A percentile compares a stretch with the other conserved stretches of the same genome.
Conservation (phyloP, 2,113 vertebrate species). For the Telmatochromis bifrenatus region DNA sequence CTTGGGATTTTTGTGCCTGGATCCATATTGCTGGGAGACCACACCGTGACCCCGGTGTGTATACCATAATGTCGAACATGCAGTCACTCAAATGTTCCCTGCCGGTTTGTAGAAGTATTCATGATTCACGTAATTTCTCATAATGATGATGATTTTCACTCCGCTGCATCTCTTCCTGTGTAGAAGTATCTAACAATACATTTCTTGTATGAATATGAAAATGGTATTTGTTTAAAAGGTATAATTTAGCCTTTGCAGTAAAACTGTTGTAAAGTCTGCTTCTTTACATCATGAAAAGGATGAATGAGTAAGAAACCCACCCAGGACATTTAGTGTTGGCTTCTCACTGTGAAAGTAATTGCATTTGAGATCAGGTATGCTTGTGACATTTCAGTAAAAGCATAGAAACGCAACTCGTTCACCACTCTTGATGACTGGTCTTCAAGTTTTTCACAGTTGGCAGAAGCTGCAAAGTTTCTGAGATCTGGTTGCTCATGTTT, state of each 20-base stretch:
- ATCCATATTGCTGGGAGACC: background rate
- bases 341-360: conserved; percentile 62
- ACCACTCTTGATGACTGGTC: background rate
- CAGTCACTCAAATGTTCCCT: background rate
- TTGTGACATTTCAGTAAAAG: conserved; percentile 77
- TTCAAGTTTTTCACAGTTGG: conserved; percentile 2
- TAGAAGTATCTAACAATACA: conserved; percentile 10
- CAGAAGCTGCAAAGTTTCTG: background rate
- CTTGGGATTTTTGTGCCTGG: background rate
- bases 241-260: conserved; percentile 26
- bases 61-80: background rate
- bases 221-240: conserved; percentile 24
- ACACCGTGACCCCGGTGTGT: background rate
- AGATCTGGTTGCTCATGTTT: background rate
- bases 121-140: background rate
- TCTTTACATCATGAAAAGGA: conserved; percentile 41
- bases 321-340: conserved; percentile 48
- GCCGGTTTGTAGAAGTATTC: background rate
- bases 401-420: conserved; percentile 18
- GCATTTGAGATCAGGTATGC: conserved; percentile 45
- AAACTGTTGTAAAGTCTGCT: conserved; percentile 12
- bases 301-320: conserved; percentile 33
- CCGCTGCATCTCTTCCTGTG: conserved; percentile 2
- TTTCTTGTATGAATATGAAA: conserved; percentile 16
- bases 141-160: background rate